A percentile compares a stretch with the other conserved stretches of the same genome.
Evolutionary conservation across 1,140 invertebrate genomes (phyloP).

Genomic region (Caenorhabditis brenneri): DNA sequence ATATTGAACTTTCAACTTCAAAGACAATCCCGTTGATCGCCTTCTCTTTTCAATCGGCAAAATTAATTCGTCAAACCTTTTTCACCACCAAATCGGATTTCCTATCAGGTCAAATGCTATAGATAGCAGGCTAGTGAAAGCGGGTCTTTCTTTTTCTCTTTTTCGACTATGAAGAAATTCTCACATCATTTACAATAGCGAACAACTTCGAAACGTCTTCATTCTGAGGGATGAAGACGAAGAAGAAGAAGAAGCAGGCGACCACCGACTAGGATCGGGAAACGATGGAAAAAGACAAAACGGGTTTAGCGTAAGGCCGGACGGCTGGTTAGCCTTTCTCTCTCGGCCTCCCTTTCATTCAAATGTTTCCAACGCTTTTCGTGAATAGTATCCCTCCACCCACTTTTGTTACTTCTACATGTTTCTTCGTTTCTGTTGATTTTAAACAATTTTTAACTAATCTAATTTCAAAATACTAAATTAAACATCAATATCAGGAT

Average conservation of each 20-base stretch:
- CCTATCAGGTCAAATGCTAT: constrained; percentile 39
- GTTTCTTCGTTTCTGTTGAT: neutral
- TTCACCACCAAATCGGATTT: neutral
- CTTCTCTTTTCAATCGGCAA: neutral
- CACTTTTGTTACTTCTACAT: constrained; percentile 32
- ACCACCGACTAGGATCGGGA: constrained; percentile 25
- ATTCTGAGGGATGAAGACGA: neutral
- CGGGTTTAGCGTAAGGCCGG: constrained; percentile 33
- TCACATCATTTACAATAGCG: constrained; percentile 40
- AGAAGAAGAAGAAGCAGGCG: constrained; percentile 4
- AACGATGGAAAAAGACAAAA: constrained; percentile 10
- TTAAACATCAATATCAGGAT: neutral
- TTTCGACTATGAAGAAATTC: constrained; percentile 5
- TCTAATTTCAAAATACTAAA: neutral
- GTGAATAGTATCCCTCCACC: constrained; percentile 2
- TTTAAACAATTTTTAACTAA: neutral
- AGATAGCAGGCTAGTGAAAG: constrained; percentile 9
- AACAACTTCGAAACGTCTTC: constrained; percentile 15
- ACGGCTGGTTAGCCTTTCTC: constrained; percentile 23
- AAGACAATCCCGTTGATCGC: too few relatives aligned
- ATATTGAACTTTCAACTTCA: too few relatives aligned
- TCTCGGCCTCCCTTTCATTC: constrained; percentile 1
- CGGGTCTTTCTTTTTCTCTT: neutral
- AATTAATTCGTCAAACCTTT: neutral
- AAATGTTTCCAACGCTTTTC: constrained; percentile 33